Evolutionary conservation across 2,888 invertebrate genomes (phyloP).

Genomic region (Amphipyra tragopoginis): DNA sequence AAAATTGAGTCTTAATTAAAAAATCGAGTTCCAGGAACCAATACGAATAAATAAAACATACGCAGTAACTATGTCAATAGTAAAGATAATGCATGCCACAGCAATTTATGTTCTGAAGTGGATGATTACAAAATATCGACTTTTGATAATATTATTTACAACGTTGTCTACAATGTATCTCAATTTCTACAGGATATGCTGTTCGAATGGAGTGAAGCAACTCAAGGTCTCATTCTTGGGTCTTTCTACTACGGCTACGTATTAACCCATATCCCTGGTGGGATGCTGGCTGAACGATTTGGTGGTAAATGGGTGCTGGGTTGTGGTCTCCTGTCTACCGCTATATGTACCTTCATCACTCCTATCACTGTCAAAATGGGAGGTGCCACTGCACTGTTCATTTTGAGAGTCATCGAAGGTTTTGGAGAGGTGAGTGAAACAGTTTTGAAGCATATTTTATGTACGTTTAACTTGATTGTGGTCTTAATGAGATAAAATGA

Average conservation of each 20-base stretch:
- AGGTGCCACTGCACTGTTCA: conserved; percentile 88
- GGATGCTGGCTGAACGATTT: conserved; percentile 93
- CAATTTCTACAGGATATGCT: conserved; percentile 39
- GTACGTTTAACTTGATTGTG: no score
- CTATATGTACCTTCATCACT: conserved; percentile 94
- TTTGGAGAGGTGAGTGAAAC: conserved; percentile 91
- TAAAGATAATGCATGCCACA: no score
- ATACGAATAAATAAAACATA: no score
- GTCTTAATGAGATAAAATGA: no score
- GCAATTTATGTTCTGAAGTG: no score
- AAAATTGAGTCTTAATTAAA: no score
- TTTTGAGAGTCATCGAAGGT: conserved; percentile 88
- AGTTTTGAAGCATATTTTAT: neutral
- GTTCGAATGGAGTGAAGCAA: conserved; percentile 92
- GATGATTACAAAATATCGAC: no score
- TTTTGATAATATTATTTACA: no score
- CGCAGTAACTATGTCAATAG: no score
- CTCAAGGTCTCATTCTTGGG: conserved; percentile 94
- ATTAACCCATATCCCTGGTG: conserved; percentile 95
- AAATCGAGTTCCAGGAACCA: no score
- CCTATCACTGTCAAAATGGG: conserved; percentile 92
- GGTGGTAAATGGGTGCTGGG: conserved; percentile 96
- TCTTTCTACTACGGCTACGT: conserved; percentile 96
- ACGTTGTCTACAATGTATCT: neutral
- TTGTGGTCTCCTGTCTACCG: conserved; percentile 94